Base-by-base conservation (phyloP, 2,888 invertebrate species). In the Sycophila texana region DNA sequence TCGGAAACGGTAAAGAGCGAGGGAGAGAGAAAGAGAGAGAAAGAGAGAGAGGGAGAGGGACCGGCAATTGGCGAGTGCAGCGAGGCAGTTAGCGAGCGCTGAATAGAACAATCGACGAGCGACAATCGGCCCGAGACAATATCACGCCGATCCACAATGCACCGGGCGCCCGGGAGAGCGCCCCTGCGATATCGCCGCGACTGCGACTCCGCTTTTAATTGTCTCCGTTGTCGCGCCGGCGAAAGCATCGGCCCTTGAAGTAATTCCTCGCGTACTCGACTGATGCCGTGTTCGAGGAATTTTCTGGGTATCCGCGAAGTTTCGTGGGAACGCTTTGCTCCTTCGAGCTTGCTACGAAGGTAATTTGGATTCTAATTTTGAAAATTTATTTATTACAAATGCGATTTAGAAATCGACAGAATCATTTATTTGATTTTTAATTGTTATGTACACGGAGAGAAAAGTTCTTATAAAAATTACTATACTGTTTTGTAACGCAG, bases 71-170 rank as follows among this genome's bases (percentile, higher is more conserved):
- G 73, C 60, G 70, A 77, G 18, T 68, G 70, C 63, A 18, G 26
- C 39, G 63, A 55, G 20, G 58, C 60, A 82, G 72, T 79, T 79
- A 81, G 63, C 63, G 51, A 51, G 65, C 70, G 68, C 4, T 74
- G 66, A 82, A 78, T 79, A 53, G 81, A 79, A 82, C 78, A 81
- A 82, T 81, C 80, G 78, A 70, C 72, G 66, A 51, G 73, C 78
- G 75, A 73, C 80, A 81, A 82, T 78, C 75, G 73, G 58, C 51
- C n/a, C 61, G 66, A 74, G 68, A 81, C 81, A 70, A 80, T 80
- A 77, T 80, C 74, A 49, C 26, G 18, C 65, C 66, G 72, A 79
- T 79, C 71, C 74, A 79, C 79, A 75, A 79, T 75, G 73, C 61
- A 47, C 1, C 18, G 30, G 13, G 39, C 70, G 53, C 49, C 16